Conservation (phyloP, 1,140 invertebrate genomes). For the Reticulitermes speratus region DNA sequence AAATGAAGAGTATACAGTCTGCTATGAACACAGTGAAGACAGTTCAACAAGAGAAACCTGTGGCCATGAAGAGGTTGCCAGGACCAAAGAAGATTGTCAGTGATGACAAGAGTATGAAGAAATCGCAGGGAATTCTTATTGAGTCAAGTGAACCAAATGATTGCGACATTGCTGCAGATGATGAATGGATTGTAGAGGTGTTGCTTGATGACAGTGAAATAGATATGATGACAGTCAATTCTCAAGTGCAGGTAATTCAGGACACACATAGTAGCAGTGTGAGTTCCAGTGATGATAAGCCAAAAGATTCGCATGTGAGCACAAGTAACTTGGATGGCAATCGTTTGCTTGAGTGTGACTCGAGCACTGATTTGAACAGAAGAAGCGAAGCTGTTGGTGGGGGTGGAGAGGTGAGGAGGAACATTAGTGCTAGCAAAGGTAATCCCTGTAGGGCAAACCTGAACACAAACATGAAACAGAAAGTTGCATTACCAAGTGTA, state of each 20-base stretch:
- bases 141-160: not conserved
- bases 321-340: not conserved
- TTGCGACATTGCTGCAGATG: not conserved
- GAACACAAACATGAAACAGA: not conserved
- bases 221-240: not conserved
- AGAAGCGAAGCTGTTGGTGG: not conserved
- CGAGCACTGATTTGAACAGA: not conserved
- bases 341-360: not conserved
- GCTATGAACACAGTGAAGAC: too few relatives aligned
- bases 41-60: too few relatives aligned
- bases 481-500: not conserved
- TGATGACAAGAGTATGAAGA: not conserved
- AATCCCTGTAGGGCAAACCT: not conserved
- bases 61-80: not conserved
- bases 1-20: too few relatives aligned
- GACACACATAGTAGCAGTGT: not conserved
- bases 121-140: not conserved
- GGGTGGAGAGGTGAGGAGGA: too few relatives aligned
- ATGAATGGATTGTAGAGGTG: constrained; percentile 5
- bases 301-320: not conserved
- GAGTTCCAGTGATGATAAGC: not conserved
- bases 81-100: not conserved
- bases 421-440: not conserved
- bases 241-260: not conserved
- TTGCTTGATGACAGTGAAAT: not conserved